Conservation (phyloP, 2,113 vertebrate genomes). For the Eira barbara region DNA sequence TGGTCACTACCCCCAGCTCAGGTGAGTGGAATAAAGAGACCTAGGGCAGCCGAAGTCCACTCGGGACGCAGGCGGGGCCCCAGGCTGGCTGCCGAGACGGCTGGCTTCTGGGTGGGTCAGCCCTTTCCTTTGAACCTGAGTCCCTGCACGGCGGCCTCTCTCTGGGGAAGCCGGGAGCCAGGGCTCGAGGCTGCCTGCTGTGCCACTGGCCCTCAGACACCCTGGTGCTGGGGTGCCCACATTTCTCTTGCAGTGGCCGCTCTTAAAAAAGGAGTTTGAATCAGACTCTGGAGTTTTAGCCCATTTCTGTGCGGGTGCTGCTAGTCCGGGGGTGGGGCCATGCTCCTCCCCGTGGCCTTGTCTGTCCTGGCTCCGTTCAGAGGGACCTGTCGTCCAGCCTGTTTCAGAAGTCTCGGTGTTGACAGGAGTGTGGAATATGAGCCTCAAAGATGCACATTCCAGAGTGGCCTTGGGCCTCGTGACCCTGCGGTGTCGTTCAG, state of each 20-base stretch:
- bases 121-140: background rate
- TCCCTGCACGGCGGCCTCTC: background rate
- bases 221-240: background rate
- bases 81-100: background rate
- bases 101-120: background rate
- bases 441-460: background rate
- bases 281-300: background rate
- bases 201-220: background rate
- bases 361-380: background rate
- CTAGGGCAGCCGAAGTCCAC: background rate
- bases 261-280: background rate
- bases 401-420: background rate
- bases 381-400: background rate
- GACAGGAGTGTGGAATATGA: background rate
- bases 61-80: background rate
- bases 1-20: background rate
- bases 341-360: background rate
- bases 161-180: background rate
- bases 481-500: no score
- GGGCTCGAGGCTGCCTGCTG: background rate
- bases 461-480: background rate
- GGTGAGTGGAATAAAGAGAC: accelerated
- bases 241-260: background rate
- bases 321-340: background rate
- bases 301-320: background rate